Evolutionary conservation across 2,797 vertebrate species (phyloP).

Genomic region (Lycodopsis pacificus): DNA sequence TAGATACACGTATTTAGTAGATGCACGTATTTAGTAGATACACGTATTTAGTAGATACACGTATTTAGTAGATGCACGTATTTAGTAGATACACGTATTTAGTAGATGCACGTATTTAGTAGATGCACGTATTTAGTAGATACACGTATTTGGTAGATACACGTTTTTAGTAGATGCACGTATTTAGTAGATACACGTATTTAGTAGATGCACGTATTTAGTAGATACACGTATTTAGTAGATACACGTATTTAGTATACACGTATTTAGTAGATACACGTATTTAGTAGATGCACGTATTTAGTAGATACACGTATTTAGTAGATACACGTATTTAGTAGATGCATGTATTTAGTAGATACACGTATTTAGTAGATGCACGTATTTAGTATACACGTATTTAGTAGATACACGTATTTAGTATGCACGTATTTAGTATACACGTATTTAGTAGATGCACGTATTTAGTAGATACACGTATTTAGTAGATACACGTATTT

Average conservation of each 20-base stretch:
- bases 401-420: slow-evolving; percentile 1
- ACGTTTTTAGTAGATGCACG: not conserved
- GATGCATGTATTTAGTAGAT: not conserved
- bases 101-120: too few species aligned
- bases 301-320: slow-evolving; percentile 1
- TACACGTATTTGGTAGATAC: not conserved
- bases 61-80: too few species aligned
- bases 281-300: not conserved
- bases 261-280: not conserved
- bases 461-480: not conserved
- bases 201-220: slow-evolving; percentile 1
- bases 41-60: not conserved
- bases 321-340: slow-evolving; percentile 3
- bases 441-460: not conserved
- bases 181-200: not conserved
- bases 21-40: not conserved
- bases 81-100: too few species aligned
- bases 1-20: not conserved
- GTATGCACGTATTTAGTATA: slow-evolving; percentile 3
- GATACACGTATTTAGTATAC: not conserved
- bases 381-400: not conserved
- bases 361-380: too few species aligned
- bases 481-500: not conserved
- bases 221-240: slow-evolving; percentile 3
- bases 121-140: too few species aligned